phyloP scores from a whole-genome alignment of 2,888 invertebrate species.

The Machimus atricapillus region DNA sequence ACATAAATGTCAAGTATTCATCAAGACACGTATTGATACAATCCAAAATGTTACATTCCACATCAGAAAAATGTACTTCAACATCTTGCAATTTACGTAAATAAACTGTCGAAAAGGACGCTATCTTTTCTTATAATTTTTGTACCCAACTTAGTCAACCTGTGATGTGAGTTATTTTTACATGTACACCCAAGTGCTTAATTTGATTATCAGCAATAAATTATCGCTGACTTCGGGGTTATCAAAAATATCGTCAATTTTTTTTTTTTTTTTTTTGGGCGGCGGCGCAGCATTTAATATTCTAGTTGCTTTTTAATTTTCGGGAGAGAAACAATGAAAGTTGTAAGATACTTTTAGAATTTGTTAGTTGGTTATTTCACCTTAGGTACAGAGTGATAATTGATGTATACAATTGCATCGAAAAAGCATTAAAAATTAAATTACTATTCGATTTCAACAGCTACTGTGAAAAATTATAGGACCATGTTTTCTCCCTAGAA shows the following conservation, averaged over 20 bases:
- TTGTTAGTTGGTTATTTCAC: background rate
- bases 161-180: background rate
- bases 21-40: background rate
- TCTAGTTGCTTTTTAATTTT: background rate
- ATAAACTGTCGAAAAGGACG: background rate
- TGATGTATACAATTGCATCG: background rate
- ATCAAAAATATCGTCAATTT: background rate
- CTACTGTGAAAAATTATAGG: too few relatives aligned
- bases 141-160: background rate
- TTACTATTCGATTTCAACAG: too few relatives aligned
- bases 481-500: too few relatives aligned
- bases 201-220: background rate
- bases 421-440: too few relatives aligned
- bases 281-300: background rate
- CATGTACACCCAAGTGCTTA: background rate
- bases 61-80: background rate
- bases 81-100: background rate
- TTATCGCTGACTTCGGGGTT: background rate
- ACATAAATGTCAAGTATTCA: background rate
- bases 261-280: too few relatives aligned
- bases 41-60: too few relatives aligned
- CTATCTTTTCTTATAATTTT: background rate
- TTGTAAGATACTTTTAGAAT: background rate
- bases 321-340: background rate
- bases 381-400: background rate